phyloP scores from a whole-genome alignment of 2,888 invertebrate genomes.

The Stenoptilia bipunctidactyla region DNA sequence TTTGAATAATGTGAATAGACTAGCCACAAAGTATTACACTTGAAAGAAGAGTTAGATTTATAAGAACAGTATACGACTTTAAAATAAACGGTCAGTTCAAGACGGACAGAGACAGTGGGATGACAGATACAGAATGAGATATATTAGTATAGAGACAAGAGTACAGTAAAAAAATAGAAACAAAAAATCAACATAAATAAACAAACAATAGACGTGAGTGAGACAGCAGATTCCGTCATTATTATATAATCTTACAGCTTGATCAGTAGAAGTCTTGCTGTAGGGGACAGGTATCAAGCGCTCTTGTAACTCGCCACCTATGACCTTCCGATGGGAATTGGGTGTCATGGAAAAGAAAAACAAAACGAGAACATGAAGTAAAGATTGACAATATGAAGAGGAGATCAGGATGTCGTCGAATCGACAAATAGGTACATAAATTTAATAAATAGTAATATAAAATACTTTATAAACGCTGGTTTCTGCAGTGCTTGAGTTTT shows the following conservation, averaged over 20 bases:
- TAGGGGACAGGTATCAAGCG: slow-evolving; percentile 99
- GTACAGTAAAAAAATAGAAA: slow-evolving; percentile 44
- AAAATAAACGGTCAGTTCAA: background rate
- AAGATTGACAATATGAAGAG: slow-evolving; percentile 44
- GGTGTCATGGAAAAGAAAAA: slow-evolving; percentile 82
- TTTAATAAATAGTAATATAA: background rate
- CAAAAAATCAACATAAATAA: slow-evolving; percentile 36
- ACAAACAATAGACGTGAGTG: slow-evolving; percentile 44
- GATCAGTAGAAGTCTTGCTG: slow-evolving; percentile 99
- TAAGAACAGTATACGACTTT: too few relatives aligned
- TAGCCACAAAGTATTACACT: too few relatives aligned
- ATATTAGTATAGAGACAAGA: too few relatives aligned
- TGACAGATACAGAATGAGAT: slow-evolving; percentile 49
- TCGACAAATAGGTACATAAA: slow-evolving; percentile 12
- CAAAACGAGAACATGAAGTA: slow-evolving; percentile 69
- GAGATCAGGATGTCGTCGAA: slow-evolving; percentile 16
- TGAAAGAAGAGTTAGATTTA: too few relatives aligned
- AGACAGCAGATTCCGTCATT: slow-evolving; percentile 24
- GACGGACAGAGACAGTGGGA: slow-evolving; percentile 30
- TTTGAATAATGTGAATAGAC: too few relatives aligned
- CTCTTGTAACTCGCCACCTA: slow-evolving; percentile 99
- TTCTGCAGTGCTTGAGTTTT: too few relatives aligned
- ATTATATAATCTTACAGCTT: slow-evolving; percentile 91
- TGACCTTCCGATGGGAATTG: slow-evolving; percentile 96
- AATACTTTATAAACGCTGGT: background rate